Conservation (phyloP, 1,140 invertebrate genomes). For the Zaprionus lachaisei region DNA sequence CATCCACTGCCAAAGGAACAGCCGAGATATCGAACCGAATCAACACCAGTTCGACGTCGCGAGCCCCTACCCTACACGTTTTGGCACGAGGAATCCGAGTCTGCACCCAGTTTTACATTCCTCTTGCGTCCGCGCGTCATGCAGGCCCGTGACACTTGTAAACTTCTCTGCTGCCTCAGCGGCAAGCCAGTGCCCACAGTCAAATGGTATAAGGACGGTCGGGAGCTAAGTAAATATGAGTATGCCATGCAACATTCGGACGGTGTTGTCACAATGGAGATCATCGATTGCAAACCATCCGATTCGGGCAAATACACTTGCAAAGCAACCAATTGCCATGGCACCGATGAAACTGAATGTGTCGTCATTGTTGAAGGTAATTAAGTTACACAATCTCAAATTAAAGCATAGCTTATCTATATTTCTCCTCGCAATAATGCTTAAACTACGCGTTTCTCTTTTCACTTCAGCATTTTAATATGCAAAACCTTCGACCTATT, state of each 20-base stretch:
- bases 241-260: constrained; percentile 95
- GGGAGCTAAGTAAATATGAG: constrained; percentile 95
- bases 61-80: constrained; percentile 90
- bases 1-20: constrained; percentile 94
- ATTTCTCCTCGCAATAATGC: too few species aligned
- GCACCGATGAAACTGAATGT: constrained; percentile 97
- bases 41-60: constrained; percentile 89
- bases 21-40: constrained; percentile 91
- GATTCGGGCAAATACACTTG: constrained; percentile 99
- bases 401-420: too few species aligned
- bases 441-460: too few species aligned
- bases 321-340: constrained; percentile 95
- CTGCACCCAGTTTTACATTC: constrained; percentile 98
- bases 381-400: neutral
- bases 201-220: constrained; percentile 96
- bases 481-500: too few species aligned
- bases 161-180: constrained; percentile 97
- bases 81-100: constrained; percentile 95
- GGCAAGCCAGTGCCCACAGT: constrained; percentile 97
- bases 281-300: constrained; percentile 95
- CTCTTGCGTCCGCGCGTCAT: constrained; percentile 98
- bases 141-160: constrained; percentile 96
- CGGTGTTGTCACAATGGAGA: constrained; percentile 98
- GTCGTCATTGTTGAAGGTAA: constrained; percentile 98
- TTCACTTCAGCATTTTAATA: too few species aligned